A percentile compares a stretch with the other conserved stretches of the same genome.
These are phyloP conservation scores for Drosophila paramelanica DNA, from an alignment of 2,888 invertebrate genomes.

Conservation along the genomic window DNA sequence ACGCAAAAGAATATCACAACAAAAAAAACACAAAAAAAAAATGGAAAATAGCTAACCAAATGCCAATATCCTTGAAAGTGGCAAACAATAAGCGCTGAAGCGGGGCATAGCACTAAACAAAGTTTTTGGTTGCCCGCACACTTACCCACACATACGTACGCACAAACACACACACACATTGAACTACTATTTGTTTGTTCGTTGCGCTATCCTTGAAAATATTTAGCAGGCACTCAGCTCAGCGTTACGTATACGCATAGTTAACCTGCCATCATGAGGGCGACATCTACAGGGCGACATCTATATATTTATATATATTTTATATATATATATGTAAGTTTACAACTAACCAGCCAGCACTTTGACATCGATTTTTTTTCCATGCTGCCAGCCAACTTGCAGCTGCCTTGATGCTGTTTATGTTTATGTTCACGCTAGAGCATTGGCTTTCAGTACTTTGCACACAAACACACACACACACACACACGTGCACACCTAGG, in stretches of 20 bases:
- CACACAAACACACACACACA: constrained; percentile 11
- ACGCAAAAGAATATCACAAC: constrained; percentile 18
- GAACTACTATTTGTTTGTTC: constrained; percentile 58
- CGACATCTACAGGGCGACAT: constrained; percentile 69
- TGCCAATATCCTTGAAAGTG: constrained; percentile 59
- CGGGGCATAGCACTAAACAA: constrained; percentile 57
- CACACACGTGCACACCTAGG: too few relatives aligned
- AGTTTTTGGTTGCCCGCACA: constrained; percentile 57
- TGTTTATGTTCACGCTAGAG: constrained; percentile 63
- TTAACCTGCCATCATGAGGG: constrained; percentile 66
- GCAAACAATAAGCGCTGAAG: constrained; percentile 63
- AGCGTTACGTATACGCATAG: constrained; percentile 78
- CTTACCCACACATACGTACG: constrained; percentile 5
- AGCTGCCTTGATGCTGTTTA: constrained; percentile 57
- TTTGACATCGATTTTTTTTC: constrained; percentile 74
- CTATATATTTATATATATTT: constrained; percentile 29
- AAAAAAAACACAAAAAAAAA: constrained; percentile 17
- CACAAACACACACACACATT: constrained; percentile 3
- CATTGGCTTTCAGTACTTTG: constrained; percentile 53
- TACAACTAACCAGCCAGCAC: constrained; percentile 66
- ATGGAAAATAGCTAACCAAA: constrained; percentile 41
- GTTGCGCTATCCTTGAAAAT: constrained; percentile 78
- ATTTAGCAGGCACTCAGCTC: constrained; percentile 73
- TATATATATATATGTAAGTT: constrained; percentile 46
- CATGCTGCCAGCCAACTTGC: constrained; percentile 23